Conservation (phyloP, 2,797 vertebrate genomes). For the Salarias fasciatus region DNA sequence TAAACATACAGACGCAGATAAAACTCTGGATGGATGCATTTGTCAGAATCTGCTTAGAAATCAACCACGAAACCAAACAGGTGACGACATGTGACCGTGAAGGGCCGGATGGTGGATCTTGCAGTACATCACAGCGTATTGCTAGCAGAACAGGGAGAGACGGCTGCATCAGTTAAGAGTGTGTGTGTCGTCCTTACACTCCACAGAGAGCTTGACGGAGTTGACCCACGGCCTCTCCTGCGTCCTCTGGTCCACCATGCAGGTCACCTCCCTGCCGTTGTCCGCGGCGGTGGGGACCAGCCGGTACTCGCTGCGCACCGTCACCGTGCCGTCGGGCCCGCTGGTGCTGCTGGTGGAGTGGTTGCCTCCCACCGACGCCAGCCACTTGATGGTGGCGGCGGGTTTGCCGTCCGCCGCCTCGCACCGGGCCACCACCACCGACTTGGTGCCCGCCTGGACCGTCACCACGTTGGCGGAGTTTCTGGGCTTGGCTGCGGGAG, state of each 20-base stretch:
- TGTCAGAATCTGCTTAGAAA: constrained; percentile 20
- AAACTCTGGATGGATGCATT: constrained; percentile 1
- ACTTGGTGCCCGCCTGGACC: constrained; percentile 70
- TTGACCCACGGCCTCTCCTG: constrained; percentile 60
- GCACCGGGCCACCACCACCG: constrained; percentile 84
- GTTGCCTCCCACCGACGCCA: constrained; percentile 67
- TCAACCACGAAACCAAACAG: too few relatives aligned
- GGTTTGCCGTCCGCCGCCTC: constrained; percentile 84
- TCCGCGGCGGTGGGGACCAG: constrained; percentile 77
- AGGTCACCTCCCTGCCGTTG: constrained; percentile 80
- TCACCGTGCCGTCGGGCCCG: constrained; percentile 81
- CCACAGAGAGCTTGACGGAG: constrained; percentile 80
- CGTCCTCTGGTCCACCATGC: constrained; percentile 81
- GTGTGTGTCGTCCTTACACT: constrained; percentile 82
- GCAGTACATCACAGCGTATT: too few relatives aligned
- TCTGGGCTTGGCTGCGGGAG: constrained; percentile 80
- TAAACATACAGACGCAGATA: too few relatives aligned
- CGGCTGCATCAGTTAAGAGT: too few relatives aligned
- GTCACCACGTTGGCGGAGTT: constrained; percentile 76
- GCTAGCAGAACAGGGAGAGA: too few relatives aligned
- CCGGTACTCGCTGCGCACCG: constrained; percentile 83
- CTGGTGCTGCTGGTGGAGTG: constrained; percentile 57
- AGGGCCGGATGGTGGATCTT: too few relatives aligned
- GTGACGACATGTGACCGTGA: not conserved
- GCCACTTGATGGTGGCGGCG: constrained; percentile 83